Evolutionary conservation across 2,888 invertebrate genomes (phyloP).

Genomic region (Antheraea assamensis): DNA sequence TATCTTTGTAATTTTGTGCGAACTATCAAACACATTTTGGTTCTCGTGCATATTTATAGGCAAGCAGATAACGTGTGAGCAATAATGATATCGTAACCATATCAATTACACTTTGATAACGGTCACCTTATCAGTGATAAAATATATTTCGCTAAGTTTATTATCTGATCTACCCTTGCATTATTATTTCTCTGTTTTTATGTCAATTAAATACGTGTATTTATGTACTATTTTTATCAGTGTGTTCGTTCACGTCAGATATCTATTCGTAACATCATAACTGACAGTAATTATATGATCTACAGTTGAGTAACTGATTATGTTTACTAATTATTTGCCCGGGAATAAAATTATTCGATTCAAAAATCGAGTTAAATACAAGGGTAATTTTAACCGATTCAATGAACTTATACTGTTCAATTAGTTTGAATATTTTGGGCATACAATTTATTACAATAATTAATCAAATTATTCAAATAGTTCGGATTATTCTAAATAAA

Average conservation of each 20-base stretch:
- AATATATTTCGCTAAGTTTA: slow-evolving; percentile 18
- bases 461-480: too few relatives aligned
- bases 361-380: too few relatives aligned
- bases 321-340: background rate
- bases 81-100: slow-evolving; percentile 43
- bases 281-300: background rate
- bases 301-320: background rate
- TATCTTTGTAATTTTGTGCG: slow-evolving; percentile 35
- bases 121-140: slow-evolving; percentile 19
- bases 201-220: background rate
- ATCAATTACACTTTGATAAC: slow-evolving; percentile 36
- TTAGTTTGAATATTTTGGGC: too few relatives aligned
- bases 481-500: too few relatives aligned
- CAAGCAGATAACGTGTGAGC: slow-evolving; percentile 32
- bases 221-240: background rate
- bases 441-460: too few relatives aligned
- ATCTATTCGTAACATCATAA: background rate
- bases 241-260: background rate
- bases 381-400: too few relatives aligned
- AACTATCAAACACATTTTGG: slow-evolving; percentile 41
- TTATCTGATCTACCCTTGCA: background rate
- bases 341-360: too few relatives aligned
- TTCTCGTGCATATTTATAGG: slow-evolving; percentile 39
- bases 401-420: too few relatives aligned
- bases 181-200: background rate